Evolutionary conservation across 2,797 vertebrate species (phyloP).

Genomic region (Malacoraja senta): DNA sequence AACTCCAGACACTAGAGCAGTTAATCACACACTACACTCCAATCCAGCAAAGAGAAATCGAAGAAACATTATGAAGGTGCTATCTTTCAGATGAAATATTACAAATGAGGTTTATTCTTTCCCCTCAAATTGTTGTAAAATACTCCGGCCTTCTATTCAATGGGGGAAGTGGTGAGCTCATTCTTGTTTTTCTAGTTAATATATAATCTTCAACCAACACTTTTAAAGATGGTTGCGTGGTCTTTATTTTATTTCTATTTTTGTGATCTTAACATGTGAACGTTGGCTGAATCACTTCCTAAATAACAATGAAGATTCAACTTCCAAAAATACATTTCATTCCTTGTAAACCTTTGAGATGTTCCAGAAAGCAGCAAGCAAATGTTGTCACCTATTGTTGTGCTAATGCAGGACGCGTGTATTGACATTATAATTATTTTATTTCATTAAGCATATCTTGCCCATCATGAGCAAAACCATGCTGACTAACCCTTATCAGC

Average conservation of each 20-base stretch:
- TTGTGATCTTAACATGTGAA: background rate
- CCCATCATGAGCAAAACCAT: too few relatives aligned
- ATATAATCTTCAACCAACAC: background rate
- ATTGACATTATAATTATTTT: background rate
- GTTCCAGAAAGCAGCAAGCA: background rate
- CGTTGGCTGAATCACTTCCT: background rate
- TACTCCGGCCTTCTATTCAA: background rate
- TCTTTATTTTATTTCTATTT: background rate
- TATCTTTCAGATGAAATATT: background rate
- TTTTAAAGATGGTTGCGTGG: background rate
- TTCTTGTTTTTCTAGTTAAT: background rate
- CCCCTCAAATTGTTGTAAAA: background rate
- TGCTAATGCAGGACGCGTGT: background rate
- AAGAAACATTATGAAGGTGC: background rate
- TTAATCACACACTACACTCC: background rate
- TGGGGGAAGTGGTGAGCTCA: background rate
- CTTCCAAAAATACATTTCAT: background rate
- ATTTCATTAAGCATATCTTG: background rate
- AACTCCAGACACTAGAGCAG: background rate
- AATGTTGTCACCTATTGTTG: background rate
- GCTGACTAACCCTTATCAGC: too few relatives aligned
- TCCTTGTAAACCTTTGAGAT: background rate
- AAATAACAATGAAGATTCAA: background rate
- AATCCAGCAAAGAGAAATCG: background rate
- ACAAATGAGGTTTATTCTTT: background rate